These are phyloP conservation scores for Chaetoderma sp. DNA, from an alignment of 2,888 invertebrate genomes.

Conservation along the genomic window DNA sequence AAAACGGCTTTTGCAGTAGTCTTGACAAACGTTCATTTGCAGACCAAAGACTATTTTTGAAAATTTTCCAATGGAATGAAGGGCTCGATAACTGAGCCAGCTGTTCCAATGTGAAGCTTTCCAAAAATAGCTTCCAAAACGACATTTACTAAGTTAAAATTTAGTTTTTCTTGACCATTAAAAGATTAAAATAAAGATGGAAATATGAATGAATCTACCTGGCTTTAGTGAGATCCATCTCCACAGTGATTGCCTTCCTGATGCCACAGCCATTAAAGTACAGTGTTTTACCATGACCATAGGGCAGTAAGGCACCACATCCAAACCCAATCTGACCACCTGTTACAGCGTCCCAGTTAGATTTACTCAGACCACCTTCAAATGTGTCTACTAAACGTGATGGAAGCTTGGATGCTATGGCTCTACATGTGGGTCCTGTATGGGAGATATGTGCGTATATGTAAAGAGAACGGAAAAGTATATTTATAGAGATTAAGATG, in stretches of 20 bases:
- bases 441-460: neutral
- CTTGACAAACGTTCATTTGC: too few relatives aligned
- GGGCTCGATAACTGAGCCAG: too few relatives aligned
- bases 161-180: too few relatives aligned
- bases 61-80: too few relatives aligned
- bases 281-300: conserved; percentile 69
- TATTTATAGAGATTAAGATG: neutral
- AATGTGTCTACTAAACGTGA: conserved; percentile 62
- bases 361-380: conserved; percentile 60
- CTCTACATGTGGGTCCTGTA: conserved; percentile 53
- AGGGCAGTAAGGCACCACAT: conserved; percentile 68
- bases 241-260: conserved; percentile 66
- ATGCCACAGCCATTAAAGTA: conserved; percentile 70
- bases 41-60: too few relatives aligned
- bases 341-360: conserved; percentile 63
- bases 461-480: too few relatives aligned
- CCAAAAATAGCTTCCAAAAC: too few relatives aligned
- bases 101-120: too few relatives aligned
- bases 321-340: conserved; percentile 68
- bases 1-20: too few relatives aligned
- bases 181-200: too few relatives aligned
- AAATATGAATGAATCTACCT: too few relatives aligned
- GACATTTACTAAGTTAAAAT: too few relatives aligned
- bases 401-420: conserved; percentile 37
- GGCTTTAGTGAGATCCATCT: conserved; percentile 64